Evolutionary conservation across 1,140 invertebrate genomes (phyloP).

Genomic region (Ips typographus): DNA sequence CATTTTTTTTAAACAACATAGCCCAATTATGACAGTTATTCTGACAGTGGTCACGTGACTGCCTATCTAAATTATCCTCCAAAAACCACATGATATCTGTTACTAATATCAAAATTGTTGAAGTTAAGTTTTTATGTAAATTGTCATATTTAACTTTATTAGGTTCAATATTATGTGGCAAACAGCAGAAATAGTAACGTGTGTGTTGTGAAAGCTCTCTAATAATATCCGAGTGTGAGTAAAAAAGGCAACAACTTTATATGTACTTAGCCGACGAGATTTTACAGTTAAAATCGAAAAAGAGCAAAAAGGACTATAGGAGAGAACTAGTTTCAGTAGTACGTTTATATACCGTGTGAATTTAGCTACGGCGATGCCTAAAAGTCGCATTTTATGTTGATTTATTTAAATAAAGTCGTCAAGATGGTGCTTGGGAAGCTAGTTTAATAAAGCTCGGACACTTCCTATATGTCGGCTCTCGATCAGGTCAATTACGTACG

Average conservation of each 20-base stretch:
- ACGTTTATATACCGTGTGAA: conserved; percentile 28
- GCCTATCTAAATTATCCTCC: no score
- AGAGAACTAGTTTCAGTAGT: conserved; percentile 22
- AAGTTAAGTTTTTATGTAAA: no score
- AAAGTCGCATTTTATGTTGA: conserved; percentile 26
- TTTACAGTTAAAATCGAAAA: conserved; percentile 32
- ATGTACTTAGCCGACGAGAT: conserved; percentile 12
- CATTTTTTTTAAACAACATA: no score
- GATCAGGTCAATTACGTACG: conserved; percentile 3
- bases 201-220: neutral
- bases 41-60: no score
- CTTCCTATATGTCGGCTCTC: conserved; percentile 11
- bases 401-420: conserved; percentile 29
- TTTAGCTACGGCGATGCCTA: conserved; percentile 17
- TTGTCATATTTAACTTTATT: no score
- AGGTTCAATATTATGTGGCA: neutral
- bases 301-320: conserved; percentile 21
- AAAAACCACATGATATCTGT: no score
- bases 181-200: neutral
- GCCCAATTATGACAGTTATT: no score
- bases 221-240: neutral
- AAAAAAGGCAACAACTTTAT: conserved; percentile 21
- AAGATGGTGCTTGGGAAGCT: conserved; percentile 20
- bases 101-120: no score
- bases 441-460: conserved; percentile 15